Conservation (phyloP, 2,797 vertebrate genomes). For the Dicrostonyx torquatus region DNA sequence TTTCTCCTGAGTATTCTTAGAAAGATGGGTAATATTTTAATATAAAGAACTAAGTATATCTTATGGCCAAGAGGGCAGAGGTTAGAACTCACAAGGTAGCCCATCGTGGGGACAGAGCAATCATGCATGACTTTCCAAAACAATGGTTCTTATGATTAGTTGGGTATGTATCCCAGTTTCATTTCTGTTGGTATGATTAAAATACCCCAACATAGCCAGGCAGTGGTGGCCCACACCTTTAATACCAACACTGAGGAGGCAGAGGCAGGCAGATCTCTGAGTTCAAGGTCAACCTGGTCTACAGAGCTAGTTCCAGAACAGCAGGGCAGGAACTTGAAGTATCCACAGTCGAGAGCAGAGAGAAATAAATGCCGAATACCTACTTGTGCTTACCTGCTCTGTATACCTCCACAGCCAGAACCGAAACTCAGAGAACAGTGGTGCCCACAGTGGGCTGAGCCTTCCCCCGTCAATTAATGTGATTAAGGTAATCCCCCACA, state of each 20-base stretch:
- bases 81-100: neutral
- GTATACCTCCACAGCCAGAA: neutral
- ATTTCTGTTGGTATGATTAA: neutral
- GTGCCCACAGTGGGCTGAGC: neutral
- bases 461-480: too few relatives aligned
- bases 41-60: neutral
- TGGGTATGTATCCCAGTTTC: too few relatives aligned
- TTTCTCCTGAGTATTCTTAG: neutral
- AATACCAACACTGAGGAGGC: neutral
- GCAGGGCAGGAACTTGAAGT: neutral
- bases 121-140: neutral
- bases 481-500: neutral
- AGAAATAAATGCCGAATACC: neutral
- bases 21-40: neutral
- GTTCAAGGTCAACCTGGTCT: neutral
- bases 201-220: neutral
- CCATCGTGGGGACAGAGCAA: neutral
- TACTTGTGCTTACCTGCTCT: neutral
- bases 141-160: neutral
- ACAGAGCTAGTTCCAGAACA: neutral
- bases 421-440: neutral
- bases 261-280: neutral
- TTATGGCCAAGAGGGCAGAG: neutral
- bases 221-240: neutral
- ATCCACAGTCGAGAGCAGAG: neutral